phyloP scores from a whole-genome alignment of 2,797 vertebrate genomes.

The Pseudochirops cupreus region DNA sequence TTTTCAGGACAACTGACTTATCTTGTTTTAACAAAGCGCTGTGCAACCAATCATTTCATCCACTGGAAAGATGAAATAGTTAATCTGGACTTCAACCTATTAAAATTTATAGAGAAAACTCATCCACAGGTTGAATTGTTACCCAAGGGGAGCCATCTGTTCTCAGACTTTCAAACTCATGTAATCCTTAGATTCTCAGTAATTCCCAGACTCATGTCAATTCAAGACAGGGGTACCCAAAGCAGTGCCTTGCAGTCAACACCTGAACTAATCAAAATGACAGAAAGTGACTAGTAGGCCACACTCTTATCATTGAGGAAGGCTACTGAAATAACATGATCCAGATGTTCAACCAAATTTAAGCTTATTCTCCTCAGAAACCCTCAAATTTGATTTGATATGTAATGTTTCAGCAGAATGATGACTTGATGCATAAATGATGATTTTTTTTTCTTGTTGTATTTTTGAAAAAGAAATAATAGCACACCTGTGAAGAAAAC shows the following conservation, averaged over 20 bases:
- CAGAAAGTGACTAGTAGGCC: conserved; percentile 80
- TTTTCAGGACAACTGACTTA: not conserved
- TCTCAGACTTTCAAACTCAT: conserved; percentile 49
- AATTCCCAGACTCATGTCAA: conserved; percentile 43
- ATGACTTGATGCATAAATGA: conserved; percentile 75
- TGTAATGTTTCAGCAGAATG: conserved; percentile 69
- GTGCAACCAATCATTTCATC: not conserved
- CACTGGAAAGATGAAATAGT: conserved; percentile 38
- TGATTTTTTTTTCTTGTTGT: conserved; percentile 65
- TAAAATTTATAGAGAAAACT: conserved; percentile 44
- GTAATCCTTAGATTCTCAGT: conserved; percentile 32
- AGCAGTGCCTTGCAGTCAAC: conserved; percentile 63
- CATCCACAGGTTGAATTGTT: conserved; percentile 50
- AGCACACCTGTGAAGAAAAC: conserved; percentile 80
- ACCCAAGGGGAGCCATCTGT: conserved; percentile 63
- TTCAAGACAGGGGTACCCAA: conserved; percentile 30
- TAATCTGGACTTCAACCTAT: conserved; percentile 23
- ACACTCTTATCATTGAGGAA: conserved; percentile 73
- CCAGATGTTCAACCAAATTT: conserved; percentile 81
- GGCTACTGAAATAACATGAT: conserved; percentile 81
- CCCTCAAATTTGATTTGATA: conserved; percentile 74
- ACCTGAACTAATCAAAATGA: conserved; percentile 77
- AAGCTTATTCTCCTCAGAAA: conserved; percentile 74
- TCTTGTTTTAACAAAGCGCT: not conserved
- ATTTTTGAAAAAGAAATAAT: conserved; percentile 53